phyloP scores from a whole-genome alignment of 2,888 invertebrate species.

The Morinoia aosen region DNA sequence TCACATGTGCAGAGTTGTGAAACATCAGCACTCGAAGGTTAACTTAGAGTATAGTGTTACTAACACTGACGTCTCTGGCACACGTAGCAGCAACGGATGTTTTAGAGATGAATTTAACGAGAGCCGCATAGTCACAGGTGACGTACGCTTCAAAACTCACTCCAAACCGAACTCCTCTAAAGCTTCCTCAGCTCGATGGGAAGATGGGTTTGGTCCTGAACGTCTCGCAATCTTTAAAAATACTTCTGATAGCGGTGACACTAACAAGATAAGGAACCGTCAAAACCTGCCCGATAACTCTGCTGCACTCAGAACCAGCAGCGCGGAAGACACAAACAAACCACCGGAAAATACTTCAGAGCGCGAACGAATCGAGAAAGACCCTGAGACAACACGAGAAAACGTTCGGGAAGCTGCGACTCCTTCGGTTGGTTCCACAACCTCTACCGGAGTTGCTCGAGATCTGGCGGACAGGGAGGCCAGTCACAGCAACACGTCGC shows the following conservation, averaged over 20 bases:
- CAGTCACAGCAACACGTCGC: background rate
- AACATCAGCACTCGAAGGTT: background rate
- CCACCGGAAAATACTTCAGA: background rate
- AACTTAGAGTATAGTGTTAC: too few relatives aligned
- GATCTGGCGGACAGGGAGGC: background rate
- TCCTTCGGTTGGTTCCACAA: background rate
- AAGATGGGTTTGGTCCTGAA: background rate
- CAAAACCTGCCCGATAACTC: background rate
- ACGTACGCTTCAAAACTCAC: background rate
- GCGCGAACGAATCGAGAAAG: background rate
- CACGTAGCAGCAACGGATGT: too few relatives aligned
- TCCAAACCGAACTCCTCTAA: background rate
- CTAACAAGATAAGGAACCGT: background rate
- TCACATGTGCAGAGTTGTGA: background rate
- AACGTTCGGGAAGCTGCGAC: background rate
- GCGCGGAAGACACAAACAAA: background rate
- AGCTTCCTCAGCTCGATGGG: background rate
- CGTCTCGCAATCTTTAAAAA: background rate
- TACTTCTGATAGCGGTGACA: background rate
- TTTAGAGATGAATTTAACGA: background rate
- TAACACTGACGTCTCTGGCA: too few relatives aligned
- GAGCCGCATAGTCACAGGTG: background rate
- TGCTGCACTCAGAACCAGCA: background rate
- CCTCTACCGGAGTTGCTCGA: background rate
- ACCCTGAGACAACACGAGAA: background rate